These are phyloP conservation scores for Cheirogaleus medius DNA, from an alignment of 2,113 vertebrate genomes.

Conservation along the genomic window DNA sequence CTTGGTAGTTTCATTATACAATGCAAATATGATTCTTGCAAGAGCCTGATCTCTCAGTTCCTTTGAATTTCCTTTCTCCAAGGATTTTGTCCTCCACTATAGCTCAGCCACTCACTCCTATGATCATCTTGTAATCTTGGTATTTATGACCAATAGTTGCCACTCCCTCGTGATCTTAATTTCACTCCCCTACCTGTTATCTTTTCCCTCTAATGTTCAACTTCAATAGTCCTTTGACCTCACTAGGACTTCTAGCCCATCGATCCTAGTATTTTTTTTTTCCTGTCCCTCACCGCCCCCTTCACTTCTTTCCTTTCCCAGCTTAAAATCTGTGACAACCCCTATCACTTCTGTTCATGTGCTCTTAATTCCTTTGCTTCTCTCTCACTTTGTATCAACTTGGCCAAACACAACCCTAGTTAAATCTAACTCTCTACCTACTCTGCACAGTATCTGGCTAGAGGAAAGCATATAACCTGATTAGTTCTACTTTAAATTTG, in stretches of 20 bases:
- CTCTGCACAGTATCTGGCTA: not conserved
- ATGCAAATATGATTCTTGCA: not conserved
- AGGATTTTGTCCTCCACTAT: not conserved
- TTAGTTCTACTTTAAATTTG: not conserved
- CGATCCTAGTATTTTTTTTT: not conserved
- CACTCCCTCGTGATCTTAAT: not conserved
- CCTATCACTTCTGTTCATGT: not conserved
- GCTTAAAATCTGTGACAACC: not conserved
- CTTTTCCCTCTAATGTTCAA: not conserved
- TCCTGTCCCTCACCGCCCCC: not conserved
- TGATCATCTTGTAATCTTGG: not conserved
- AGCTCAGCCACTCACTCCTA: not conserved
- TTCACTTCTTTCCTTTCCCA: not conserved
- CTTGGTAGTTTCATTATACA: not conserved
- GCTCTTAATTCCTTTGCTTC: not conserved
- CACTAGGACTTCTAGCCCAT: not conserved
- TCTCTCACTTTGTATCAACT: not conserved
- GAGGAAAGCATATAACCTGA: not conserved
- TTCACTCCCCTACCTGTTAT: not conserved
- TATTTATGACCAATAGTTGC: not conserved
- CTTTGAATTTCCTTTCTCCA: not conserved
- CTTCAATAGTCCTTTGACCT: not conserved
- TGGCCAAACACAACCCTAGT: not conserved
- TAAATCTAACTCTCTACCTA: not conserved
- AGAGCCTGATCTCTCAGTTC: not conserved